These are phyloP conservation scores for Cyphomyrus plagiostoma DNA, from an alignment of 2,113 vertebrate species.

Conservation along the genomic window DNA sequence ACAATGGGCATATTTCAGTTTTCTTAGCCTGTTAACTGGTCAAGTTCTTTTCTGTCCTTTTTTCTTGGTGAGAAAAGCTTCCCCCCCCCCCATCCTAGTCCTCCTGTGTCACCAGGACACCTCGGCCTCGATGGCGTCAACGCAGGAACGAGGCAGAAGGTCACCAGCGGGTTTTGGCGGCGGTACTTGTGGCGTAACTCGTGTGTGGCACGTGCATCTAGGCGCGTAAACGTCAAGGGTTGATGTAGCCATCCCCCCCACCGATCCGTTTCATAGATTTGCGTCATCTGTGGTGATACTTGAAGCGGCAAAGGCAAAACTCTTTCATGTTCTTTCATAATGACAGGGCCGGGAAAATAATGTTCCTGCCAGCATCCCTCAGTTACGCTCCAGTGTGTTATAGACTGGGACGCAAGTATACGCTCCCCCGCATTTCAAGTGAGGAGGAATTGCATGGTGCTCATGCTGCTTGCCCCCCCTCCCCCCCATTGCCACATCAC, in stretches of 20 bases:
- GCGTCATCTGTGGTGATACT: conserved; percentile 4
- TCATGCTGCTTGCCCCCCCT: not conserved
- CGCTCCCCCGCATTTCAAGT: conserved; percentile 4
- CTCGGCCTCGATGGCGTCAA: not conserved
- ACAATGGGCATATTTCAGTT: not conserved
- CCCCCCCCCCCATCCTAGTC: not conserved
- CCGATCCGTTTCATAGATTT: conserved; percentile 8
- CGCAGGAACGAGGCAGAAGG: conserved; percentile 11
- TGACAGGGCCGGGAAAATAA: not conserved
- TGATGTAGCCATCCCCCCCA: not conserved
- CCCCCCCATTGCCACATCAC: not conserved
- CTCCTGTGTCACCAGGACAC: not conserved
- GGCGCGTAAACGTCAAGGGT: not conserved
- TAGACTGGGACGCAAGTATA: not conserved
- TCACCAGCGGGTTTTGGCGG: not conserved
- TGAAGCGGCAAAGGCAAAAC: not conserved
- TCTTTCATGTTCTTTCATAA: conserved; percentile 21
- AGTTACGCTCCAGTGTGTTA: conserved; percentile 11
- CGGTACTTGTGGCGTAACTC: not conserved
- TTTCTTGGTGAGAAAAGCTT: not conserved
- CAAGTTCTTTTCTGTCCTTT: not conserved
- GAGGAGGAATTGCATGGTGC: not conserved
- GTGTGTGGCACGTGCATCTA: not conserved
- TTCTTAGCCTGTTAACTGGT: not conserved
- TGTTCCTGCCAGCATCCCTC: conserved; percentile 15